phyloP scores from a whole-genome alignment of 2,888 invertebrate species.

The Microctonus brassicae region DNA sequence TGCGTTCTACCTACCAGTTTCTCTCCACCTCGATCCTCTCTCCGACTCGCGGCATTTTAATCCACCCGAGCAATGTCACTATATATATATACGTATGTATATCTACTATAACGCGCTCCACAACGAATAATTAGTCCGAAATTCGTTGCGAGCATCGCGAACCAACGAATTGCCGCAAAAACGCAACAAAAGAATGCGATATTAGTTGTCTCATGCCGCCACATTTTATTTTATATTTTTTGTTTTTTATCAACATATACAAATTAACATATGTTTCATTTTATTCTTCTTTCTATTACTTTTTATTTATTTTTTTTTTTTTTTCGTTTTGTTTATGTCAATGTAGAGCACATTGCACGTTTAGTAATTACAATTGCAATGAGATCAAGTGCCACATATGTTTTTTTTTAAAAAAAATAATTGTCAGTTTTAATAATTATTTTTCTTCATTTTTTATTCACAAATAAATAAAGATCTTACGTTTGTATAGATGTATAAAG shows the following conservation, averaged over 20 bases:
- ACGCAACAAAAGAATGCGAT: conserved; percentile 67
- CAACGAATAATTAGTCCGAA: conserved; percentile 68
- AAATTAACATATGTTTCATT: neutral
- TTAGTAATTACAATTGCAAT: neutral
- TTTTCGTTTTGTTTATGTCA: conserved; percentile 6
- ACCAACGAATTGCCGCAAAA: conserved; percentile 61
- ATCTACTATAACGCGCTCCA: conserved; percentile 37
- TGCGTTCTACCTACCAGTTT: conserved; percentile 25
- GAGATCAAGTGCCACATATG: neutral
- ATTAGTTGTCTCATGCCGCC: conserved; percentile 57
- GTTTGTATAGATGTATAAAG: too few relatives aligned
- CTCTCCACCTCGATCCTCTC: conserved; percentile 27
- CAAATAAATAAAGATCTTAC: neutral
- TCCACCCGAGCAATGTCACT: conserved; percentile 62
- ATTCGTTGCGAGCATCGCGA: conserved; percentile 60
- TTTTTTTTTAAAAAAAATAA: too few relatives aligned
- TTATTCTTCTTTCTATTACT: neutral
- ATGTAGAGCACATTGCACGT: neutral
- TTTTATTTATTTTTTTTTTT: neutral
- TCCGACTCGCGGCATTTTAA: conserved; percentile 63
- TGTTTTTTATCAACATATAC: conserved; percentile 8
- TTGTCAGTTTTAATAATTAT: neutral
- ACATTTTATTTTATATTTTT: conserved; percentile 29
- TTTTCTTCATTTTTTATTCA: neutral
- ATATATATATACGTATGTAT: conserved; percentile 8